Conservation (phyloP, 2,888 invertebrate genomes). For the Scaptomyza caliginosa region DNA sequence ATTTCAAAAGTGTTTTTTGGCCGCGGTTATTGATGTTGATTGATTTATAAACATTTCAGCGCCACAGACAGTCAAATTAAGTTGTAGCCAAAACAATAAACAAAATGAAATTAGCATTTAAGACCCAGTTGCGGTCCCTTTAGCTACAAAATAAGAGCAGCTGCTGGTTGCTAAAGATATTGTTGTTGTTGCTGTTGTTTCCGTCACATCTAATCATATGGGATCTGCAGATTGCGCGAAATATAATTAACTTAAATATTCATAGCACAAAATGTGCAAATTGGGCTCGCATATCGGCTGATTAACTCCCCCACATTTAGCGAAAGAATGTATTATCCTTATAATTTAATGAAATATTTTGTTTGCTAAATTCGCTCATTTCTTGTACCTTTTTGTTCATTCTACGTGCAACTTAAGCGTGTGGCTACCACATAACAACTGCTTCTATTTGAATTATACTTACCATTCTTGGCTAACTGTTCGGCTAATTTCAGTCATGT, state of each 20-base stretch:
- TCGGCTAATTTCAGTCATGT: conserved; percentile 54
- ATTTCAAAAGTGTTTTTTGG: conserved; percentile 46
- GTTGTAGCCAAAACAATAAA: conserved; percentile 76
- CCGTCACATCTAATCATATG: conserved; percentile 56
- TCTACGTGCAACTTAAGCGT: neutral
- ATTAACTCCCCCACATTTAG: conserved; percentile 49
- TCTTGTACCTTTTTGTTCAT: neutral
- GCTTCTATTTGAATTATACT: conserved; percentile 49
- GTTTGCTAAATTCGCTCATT: conserved; percentile 40
- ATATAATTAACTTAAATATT: conserved; percentile 72
- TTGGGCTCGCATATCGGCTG: conserved; percentile 46
- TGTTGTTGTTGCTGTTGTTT: conserved; percentile 12
- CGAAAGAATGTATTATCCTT: conserved; percentile 10
- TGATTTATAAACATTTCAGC: conserved; percentile 78
- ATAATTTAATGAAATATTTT: conserved; percentile 67
- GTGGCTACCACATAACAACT: conserved; percentile 15
- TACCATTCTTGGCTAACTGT: conserved; percentile 52
- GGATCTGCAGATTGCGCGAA: conserved; percentile 24
- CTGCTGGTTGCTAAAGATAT: neutral
- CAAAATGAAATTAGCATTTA: conserved; percentile 75
- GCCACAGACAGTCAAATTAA: conserved; percentile 63
- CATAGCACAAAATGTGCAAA: conserved; percentile 45
- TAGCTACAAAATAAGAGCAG: neutral
- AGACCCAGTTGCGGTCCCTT: conserved; percentile 22
- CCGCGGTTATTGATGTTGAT: conserved; percentile 72